Evolutionary conservation across 2,888 invertebrate species (phyloP), one percentile per base, ranked within the genome.

Genomic region (Pseudococcus jackbeardsleyi): DNA sequence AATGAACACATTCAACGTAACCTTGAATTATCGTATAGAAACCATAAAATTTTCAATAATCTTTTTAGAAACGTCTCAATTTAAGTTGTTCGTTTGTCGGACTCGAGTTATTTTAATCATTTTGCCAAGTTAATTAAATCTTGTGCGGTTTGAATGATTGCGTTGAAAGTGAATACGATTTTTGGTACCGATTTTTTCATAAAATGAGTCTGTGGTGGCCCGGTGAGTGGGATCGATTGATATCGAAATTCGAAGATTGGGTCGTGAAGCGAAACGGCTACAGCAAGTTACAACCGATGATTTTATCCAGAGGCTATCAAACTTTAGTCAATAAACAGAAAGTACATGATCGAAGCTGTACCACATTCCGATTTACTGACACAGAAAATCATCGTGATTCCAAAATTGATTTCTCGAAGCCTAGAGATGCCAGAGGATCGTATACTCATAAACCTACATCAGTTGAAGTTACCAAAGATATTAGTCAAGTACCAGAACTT

Each of bases 171-270:
- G 42, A 46, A 82, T 17, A 9, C 17, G 8, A 46, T 0, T n/a
- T n/a, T n/a, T n/a, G n/a, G n/a, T n/a, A n/a, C n/a, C 17, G 8
- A 46, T 0, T 42, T 82, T 82, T 42, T 82, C 19, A 19, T 82
- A 84, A 22, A 22, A 88, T 82, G 88, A 88, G 88, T 88, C 26
- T 88, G 39, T 88, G 88, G 88, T 88, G 88, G 88, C 88, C 88
- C 11, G 88, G 88, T 12, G 88, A 88, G 42, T 88, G 88, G 88
- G 88, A 88, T 88, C 88, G 88, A 9, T 54, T 88, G 26, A 22
- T 88, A 17, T 82, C 88, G 22, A 88, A 88, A 79, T 79, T 88
- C 22, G 88, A 88, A 54, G 82, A 79, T 42, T 88, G 88, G 88
- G 33, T 88, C 7, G 48, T 88, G 39, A 88, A 88, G 42, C 22